Conservation (phyloP, 2,113 vertebrate species). For the Cavia aperea region DNA sequence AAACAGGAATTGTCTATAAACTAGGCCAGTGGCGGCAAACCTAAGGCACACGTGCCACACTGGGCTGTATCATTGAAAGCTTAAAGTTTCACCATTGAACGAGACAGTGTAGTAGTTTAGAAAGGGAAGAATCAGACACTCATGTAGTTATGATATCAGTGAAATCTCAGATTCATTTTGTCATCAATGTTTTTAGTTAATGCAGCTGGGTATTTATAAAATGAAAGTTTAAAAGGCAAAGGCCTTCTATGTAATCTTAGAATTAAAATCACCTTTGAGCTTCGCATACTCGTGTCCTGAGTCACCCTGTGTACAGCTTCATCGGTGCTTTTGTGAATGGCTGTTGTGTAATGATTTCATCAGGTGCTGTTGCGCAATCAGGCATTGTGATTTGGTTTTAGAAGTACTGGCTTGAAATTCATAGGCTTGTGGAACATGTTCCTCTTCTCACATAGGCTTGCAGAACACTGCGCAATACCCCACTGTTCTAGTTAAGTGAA, state of each 20-base stretch:
- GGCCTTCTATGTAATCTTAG: neutral
- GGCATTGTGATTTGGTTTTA: neutral
- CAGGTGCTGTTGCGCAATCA: neutral
- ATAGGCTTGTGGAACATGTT: neutral
- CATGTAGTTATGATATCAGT: neutral
- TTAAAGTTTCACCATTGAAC: neutral
- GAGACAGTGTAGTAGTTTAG: neutral
- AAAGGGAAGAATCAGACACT: neutral
- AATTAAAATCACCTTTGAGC: neutral
- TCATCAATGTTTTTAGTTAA: neutral
- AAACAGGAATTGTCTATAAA: neutral
- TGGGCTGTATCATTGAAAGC: neutral
- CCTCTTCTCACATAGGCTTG: neutral
- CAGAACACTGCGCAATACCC: neutral
- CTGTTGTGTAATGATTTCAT: neutral
- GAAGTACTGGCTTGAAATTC: neutral
- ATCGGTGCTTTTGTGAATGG: neutral
- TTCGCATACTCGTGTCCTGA: neutral
- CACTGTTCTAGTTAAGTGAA: neutral
- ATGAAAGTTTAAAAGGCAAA: neutral
- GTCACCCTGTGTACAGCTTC: neutral
- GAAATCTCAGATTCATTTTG: neutral
- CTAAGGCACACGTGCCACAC: neutral
- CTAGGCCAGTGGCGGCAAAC: neutral
- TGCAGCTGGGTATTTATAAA: slow-evolving; percentile 1